Conservation (phyloP, 2,113 vertebrate genomes). For the Nestor notabilis region DNA sequence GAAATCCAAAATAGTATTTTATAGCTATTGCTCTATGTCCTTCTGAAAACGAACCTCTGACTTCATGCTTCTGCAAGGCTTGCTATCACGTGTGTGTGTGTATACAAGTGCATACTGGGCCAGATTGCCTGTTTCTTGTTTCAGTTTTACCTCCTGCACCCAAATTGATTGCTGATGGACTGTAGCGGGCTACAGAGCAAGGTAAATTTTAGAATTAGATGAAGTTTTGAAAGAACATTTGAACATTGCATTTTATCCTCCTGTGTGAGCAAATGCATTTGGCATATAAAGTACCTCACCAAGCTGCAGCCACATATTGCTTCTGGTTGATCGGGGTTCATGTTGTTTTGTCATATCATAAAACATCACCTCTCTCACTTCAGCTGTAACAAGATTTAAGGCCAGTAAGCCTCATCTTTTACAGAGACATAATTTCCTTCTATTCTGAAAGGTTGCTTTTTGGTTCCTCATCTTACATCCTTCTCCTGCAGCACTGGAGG, state of each 20-base stretch:
- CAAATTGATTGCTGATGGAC: not conserved
- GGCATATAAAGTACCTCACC: not conserved
- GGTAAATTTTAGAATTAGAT: not conserved
- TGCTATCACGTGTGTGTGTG: rapidly evolving
- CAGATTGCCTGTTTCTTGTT: not conserved
- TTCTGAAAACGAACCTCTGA: not conserved
- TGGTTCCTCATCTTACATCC: not conserved
- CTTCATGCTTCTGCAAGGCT: not conserved
- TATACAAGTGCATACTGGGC: not conserved
- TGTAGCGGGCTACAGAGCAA: not conserved
- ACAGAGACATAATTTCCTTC: not conserved
- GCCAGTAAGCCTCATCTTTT: not conserved
- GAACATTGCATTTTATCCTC: not conserved
- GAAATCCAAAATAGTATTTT: not conserved
- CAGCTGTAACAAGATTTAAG: not conserved
- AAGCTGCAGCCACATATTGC: not conserved
- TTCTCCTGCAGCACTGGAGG: not conserved
- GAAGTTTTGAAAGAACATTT: not conserved
- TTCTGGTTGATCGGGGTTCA: not conserved
- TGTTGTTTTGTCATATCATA: not conserved
- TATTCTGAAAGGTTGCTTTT: not conserved
- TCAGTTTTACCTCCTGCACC: not conserved
- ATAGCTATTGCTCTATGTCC: not conserved
- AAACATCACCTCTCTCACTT: not conserved
- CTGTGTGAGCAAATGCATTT: not conserved